A percentile compares a stretch with the other conserved stretches of the same genome.
phyloP scores from a whole-genome alignment of 2,797 vertebrate genomes.

The Aulostomus chinensis region DNA sequence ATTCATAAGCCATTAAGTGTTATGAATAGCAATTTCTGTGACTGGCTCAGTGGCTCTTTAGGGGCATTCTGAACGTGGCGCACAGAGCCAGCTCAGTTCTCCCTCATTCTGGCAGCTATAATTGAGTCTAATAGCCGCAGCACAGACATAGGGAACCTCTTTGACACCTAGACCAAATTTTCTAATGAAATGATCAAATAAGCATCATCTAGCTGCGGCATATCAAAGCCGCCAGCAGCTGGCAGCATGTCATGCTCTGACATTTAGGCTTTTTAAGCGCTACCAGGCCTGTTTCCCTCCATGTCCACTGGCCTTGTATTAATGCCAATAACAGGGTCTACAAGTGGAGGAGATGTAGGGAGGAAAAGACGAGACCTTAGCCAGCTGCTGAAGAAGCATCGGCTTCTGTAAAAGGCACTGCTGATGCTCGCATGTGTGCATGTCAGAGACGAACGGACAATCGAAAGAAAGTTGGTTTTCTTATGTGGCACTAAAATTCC shows the following conservation, averaged over 20 bases:
- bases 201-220: slow-evolving; percentile 82
- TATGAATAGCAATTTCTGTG: slow-evolving; percentile 93
- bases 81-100: slow-evolving; percentile 88
- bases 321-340: slow-evolving; percentile 68
- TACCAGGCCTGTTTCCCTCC: slow-evolving; percentile 75
- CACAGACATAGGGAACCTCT: slow-evolving; percentile 88
- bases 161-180: slow-evolving; percentile 85
- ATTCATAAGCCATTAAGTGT: slow-evolving; percentile 84
- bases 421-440: slow-evolving; percentile 6
- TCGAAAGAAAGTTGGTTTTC: no score
- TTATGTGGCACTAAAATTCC: no score
- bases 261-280: slow-evolving; percentile 74
- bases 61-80: slow-evolving; percentile 85
- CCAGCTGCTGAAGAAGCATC: slow-evolving; percentile 55
- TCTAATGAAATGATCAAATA: slow-evolving; percentile 88
- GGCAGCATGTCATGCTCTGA: slow-evolving; percentile 71
- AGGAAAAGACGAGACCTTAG: slow-evolving; percentile 68
- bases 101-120: slow-evolving; percentile 88
- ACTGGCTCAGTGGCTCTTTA: slow-evolving; percentile 88
- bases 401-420: slow-evolving; percentile 43
- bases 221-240: slow-evolving; percentile 83
- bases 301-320: slow-evolving; percentile 76
- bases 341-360: slow-evolving; percentile 49
- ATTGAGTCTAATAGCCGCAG: slow-evolving; percentile 91
- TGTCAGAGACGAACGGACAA: not conserved